Evolutionary conservation across 2,797 vertebrate genomes (phyloP), one percentile per base, ranked within the genome.

Genomic region (Garrulus glandarius): DNA sequence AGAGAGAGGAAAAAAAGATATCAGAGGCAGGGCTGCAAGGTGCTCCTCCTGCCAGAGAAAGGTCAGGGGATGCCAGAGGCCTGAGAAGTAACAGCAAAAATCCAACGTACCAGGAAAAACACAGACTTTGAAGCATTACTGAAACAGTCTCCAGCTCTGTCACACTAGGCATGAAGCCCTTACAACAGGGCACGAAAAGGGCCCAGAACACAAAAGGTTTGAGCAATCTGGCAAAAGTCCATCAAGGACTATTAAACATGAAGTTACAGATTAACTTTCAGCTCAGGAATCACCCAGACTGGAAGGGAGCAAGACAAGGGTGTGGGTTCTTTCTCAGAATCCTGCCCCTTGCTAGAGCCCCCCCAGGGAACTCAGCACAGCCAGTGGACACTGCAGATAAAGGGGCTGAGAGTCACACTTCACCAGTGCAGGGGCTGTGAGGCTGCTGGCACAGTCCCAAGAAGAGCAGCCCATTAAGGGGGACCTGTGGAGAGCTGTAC

Each of bases 101-200:
- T 29, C 63, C 27, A 55, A 10, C 0, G 0, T 20, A 70, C 2
- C 26, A 23, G 36, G 43, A 46, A 61, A 87, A 92, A 27, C 24
- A 75, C 44, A 59, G 46, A 32, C 39, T 86, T 59, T 10, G 46
- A 49, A 78, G 32, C 53, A 8, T 44, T 44, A 26, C 72, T 46
- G 53, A 50, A 81, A 78, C 9, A 9, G 30, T 11, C 49, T 60
- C 49, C 49, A 56, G 76, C 49, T 72, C 27, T 21, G n/a, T 24
- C 68, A 60, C 57, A 34, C 11, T 4, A 47, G 9, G 65, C 49
- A 19, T 3, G 34, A 75, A 55, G 50, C 68, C 59, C 64, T n/a
- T 32, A 8, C 22, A 53, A 10, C 22, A 10, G 41, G 41, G 56
- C 34, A 49, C 1, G 0, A 0, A 0, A 37, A 43, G 21, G 72